Evolutionary conservation across 2,113 vertebrate species (phyloP), one percentile per base, ranked within the genome.

Genomic region (Pelodiscus sinensis): DNA sequence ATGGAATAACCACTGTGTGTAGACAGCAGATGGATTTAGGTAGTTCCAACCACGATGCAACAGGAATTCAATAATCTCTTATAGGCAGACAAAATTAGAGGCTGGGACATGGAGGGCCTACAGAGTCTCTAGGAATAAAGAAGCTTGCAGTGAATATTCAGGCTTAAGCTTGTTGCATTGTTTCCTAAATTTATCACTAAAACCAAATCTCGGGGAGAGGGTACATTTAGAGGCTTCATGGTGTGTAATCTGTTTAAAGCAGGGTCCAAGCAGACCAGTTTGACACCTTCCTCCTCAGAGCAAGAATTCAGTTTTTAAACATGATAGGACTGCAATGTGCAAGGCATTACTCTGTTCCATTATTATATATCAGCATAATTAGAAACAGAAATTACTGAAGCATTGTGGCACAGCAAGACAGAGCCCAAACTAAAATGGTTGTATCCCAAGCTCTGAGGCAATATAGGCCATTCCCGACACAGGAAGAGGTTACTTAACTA

Each of bases 391-490:
- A 55, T 86, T 90, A 31, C 85, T 35, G 79, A 89, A 77, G 15
- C 77, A 68, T 68, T 65, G 35, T 58, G 0, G 0, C 44, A 94
- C 71, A 88, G 89, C 68, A 57, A 90, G 84, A 94, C 82, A 75
- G 80, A 94, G 71, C 29, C 56, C n/a, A 88, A 88, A 93, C 89
- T 50, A 79, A 11, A 16, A 5, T 6, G 38, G 3, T 79, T 89
- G 25, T 85, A 52, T 68, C 22, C 27, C 51, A 65, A 27, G 56
- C 92, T 86, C 84, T 88, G 55, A 92, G 81, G 25, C 51, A 84
- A 62, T 19, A 38, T 84, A 77, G 88, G 56, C 54, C 5, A 9
- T 90, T 57, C 50, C 13, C 55, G 35, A 31, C 35, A 68, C 50
- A 31, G 80, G 84, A 86, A 73, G 78, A 75, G 60, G 15, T 27